Conservation (phyloP, 1,140 invertebrate genomes). For the Aethina tumida region DNA sequence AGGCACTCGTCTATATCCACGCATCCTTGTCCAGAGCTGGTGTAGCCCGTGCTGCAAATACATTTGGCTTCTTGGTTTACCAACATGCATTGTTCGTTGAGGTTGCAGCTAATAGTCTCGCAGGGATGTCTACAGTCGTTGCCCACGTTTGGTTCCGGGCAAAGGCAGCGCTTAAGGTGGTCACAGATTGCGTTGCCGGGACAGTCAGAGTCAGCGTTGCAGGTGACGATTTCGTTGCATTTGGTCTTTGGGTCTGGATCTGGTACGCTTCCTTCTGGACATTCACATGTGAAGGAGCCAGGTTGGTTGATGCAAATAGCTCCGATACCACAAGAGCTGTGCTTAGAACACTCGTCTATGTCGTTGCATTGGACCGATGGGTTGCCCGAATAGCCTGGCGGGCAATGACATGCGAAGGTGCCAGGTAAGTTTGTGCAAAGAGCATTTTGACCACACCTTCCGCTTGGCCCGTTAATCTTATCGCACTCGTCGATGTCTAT, state of each 20-base stretch:
- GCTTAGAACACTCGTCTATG: constrained; percentile 68
- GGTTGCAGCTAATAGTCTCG: constrained; percentile 71
- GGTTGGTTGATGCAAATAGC: constrained; percentile 69
- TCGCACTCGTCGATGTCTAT: constrained; percentile 94
- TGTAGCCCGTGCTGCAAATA: constrained; percentile 68
- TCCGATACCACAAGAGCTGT: constrained; percentile 60
- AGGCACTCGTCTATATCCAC: constrained; percentile 79
- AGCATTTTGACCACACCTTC: constrained; percentile 74
- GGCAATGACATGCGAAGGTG: constrained; percentile 67
- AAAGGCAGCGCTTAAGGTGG: constrained; percentile 63
- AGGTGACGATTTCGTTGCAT: constrained; percentile 72
- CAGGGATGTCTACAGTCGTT: constrained; percentile 90
- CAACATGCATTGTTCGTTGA: constrained; percentile 82
- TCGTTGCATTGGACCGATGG: constrained; percentile 67
- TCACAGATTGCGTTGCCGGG: constrained; percentile 85
- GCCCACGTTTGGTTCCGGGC: constrained; percentile 82
- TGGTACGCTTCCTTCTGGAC: constrained; percentile 67
- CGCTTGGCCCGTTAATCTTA: constrained; percentile 58
- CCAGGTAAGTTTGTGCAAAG: constrained; percentile 75
- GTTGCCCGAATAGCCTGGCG: constrained; percentile 69
- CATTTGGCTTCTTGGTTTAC: constrained; percentile 75
- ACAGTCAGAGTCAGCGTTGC: constrained; percentile 64
- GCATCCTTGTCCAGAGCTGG: constrained; percentile 65
- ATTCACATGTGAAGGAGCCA: constrained; percentile 69
- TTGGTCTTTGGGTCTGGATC: constrained; percentile 70